phyloP scores from a whole-genome alignment of 2,797 vertebrate genomes.

The Chloroceryle inda region DNA sequence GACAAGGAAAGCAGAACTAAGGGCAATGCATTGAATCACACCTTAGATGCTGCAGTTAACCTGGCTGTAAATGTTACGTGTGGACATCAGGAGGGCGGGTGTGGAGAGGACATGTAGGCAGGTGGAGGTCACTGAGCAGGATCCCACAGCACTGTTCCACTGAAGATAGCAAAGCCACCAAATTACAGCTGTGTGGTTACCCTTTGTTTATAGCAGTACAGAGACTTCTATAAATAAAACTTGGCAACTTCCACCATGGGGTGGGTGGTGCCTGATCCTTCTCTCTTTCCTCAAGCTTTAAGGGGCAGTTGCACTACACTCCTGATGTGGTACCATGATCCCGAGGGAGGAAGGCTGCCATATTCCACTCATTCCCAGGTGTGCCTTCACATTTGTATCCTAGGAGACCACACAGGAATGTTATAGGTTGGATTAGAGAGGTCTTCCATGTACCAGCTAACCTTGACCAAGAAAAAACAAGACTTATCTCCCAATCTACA shows the following conservation, averaged over 20 bases:
- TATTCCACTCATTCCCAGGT: background rate
- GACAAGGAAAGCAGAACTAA: background rate
- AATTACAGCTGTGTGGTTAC: background rate
- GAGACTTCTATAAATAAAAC: background rate
- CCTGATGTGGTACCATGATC: background rate
- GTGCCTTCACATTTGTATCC: background rate
- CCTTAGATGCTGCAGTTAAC: background rate
- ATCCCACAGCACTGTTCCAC: background rate
- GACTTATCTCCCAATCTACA: background rate
- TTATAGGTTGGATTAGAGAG: background rate
- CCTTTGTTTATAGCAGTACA: background rate
- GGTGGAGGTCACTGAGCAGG: background rate
- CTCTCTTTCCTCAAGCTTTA: background rate
- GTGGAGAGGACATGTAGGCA: accelerated
- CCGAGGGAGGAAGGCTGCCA: background rate
- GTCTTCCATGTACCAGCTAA: background rate
- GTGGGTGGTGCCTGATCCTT: background rate
- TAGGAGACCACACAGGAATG: background rate
- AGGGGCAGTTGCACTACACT: background rate
- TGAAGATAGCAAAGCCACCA: background rate
- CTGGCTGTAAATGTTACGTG: background rate
- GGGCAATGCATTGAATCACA: background rate
- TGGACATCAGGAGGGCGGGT: background rate
- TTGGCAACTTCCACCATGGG: background rate
- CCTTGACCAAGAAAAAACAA: background rate